These are phyloP conservation scores for Tetrao urogallus DNA, from an alignment of 2,113 vertebrate species.

Conservation along the genomic window DNA sequence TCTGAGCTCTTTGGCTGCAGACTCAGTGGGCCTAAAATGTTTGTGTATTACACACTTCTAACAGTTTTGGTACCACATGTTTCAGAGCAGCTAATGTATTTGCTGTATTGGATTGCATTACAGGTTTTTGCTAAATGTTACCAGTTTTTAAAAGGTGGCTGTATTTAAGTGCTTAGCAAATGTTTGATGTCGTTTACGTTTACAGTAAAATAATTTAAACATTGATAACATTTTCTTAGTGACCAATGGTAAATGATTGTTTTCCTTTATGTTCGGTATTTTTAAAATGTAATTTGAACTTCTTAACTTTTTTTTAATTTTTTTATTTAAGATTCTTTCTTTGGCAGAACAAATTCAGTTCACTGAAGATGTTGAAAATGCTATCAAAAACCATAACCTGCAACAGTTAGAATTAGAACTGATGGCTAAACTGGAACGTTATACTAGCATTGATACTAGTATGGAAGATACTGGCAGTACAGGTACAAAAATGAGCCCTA, in stretches of 20 bases:
- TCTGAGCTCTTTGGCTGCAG: background rate
- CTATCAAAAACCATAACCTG: conserved; percentile 84
- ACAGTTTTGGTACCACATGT: background rate
- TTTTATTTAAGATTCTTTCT: conserved; percentile 86
- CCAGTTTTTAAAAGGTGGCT: background rate
- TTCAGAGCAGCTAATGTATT: background rate
- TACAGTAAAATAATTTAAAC: background rate
- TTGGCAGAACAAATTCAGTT: conserved; percentile 97
- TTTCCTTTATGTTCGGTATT: background rate
- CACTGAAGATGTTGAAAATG: conserved; percentile 92
- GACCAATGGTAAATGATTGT: background rate
- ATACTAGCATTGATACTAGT: conserved; percentile 86
- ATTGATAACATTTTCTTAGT: background rate
- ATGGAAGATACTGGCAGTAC: conserved; percentile 76
- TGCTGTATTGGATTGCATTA: background rate
- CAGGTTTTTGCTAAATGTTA: background rate
- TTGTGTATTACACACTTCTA: background rate
- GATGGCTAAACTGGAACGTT: conserved; percentile 88
- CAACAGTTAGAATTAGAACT: conserved; percentile 90
- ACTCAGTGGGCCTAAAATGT: background rate
- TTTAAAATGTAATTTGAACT: conserved; percentile 10
- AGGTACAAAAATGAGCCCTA: conserved; percentile 72
- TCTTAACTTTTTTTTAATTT: background rate
- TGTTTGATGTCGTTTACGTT: background rate
- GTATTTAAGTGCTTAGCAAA: background rate